Evolutionary conservation across 2,113 vertebrate genomes (phyloP).

Genomic region (Gobiocypris rarus): DNA sequence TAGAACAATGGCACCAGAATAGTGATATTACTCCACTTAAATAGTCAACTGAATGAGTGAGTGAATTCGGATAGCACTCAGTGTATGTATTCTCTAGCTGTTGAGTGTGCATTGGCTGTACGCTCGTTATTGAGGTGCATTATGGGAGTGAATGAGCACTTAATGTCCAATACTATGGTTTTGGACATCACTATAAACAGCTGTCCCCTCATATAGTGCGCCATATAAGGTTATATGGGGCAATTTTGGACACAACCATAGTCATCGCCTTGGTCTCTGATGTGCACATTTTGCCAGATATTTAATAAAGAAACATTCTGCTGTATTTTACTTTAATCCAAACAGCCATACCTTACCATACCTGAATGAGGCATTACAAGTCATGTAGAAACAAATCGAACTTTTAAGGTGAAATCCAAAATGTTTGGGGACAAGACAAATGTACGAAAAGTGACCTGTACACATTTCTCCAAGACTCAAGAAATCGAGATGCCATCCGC

Average conservation of each 20-base stretch:
- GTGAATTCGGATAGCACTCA: no score
- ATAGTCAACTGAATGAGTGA: neutral
- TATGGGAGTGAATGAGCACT: neutral
- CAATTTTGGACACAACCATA: neutral
- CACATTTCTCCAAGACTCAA: slow-evolving; percentile 59
- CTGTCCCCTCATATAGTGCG: neutral
- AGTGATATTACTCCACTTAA: neutral
- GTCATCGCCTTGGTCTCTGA: neutral
- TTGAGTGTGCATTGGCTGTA: neutral
- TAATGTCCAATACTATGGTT: neutral
- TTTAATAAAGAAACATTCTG: slow-evolving; percentile 38
- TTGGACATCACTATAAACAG: neutral
- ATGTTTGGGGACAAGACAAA: slow-evolving; percentile 59
- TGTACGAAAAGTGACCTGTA: slow-evolving; percentile 62
- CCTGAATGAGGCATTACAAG: slow-evolving; percentile 61
- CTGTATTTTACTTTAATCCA: slow-evolving; percentile 60
- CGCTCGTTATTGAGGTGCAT: neutral
- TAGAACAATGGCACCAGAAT: neutral
- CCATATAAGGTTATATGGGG: neutral
- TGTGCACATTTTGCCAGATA: neutral
- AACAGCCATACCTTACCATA: slow-evolving; percentile 61
- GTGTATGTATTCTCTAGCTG: neutral
- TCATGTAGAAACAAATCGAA: slow-evolving; percentile 58
- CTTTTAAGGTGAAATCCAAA: slow-evolving; percentile 57
- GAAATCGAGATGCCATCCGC: slow-evolving; percentile 51